Percentiles rank a stretch among this genome's conserved stretches.
Conservation (phyloP, 2,113 vertebrate species). For the Pomatorhinus ruficollis region DNA sequence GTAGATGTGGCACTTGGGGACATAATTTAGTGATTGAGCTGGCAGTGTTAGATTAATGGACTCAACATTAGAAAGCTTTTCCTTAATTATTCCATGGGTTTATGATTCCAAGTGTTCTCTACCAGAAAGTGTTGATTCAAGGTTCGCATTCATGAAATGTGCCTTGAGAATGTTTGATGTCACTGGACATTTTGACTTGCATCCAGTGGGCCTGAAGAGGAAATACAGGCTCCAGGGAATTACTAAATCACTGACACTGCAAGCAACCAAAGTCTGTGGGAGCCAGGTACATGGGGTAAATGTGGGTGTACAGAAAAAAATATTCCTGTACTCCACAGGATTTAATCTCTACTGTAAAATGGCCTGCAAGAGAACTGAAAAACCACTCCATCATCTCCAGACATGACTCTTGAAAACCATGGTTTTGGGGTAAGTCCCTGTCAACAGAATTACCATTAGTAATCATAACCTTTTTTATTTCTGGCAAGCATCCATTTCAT, state of each 20-base stretch:
- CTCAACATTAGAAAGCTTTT: not conserved
- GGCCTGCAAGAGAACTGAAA: not conserved
- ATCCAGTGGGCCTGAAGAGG: not conserved
- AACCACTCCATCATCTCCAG: not conserved
- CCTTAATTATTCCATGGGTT: not conserved
- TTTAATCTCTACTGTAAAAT: not conserved
- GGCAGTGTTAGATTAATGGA: not conserved
- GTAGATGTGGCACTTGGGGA: not conserved
- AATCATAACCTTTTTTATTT: not conserved
- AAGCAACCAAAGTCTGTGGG: not conserved
- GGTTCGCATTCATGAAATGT: not conserved
- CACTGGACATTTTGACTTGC: not conserved
- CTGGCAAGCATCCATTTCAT: not conserved
- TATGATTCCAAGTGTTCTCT: not conserved
- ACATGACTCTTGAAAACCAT: not conserved
- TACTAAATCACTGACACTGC: not conserved
- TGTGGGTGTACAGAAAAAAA: not conserved
- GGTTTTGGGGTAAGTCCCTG: not conserved
- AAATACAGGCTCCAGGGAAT: not conserved
- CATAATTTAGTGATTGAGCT: not conserved
- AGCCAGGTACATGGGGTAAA: rapidly evolving
- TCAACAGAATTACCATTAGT: not conserved
- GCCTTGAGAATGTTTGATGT: not conserved
- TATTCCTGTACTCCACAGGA: not conserved
- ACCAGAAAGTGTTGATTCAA: not conserved